phyloP scores from a whole-genome alignment of 2,888 invertebrate genomes.

The Ferrisia virgata region DNA sequence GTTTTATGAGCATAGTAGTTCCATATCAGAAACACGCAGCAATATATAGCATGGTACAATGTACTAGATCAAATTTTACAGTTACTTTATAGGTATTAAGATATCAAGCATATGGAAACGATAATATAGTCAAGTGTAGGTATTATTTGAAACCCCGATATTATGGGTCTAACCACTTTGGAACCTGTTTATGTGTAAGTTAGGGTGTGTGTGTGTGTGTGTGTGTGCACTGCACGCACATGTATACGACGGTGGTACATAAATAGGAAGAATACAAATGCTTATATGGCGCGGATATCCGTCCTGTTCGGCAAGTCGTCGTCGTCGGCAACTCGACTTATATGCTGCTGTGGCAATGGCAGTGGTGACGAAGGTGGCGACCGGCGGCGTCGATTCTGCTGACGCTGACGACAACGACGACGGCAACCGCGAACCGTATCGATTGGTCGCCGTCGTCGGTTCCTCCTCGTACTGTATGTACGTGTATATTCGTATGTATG shows the following conservation, averaged over 20 bases:
- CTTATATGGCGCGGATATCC: not conserved
- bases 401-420: not conserved
- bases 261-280: too few species aligned
- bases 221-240: too few species aligned
- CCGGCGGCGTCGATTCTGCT: not conserved
- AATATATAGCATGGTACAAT: not conserved
- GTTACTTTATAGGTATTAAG: not conserved
- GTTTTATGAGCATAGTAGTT: not conserved
- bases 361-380: slow-evolving; percentile 2
- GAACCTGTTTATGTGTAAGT: not conserved
- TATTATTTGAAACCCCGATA: not conserved
- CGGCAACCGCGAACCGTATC: slow-evolving; percentile 4
- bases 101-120: not conserved
- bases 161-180: not conserved
- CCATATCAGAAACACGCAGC: not conserved
- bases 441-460: not conserved
- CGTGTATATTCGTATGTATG: too few species aligned
- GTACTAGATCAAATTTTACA: not conserved
- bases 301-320: not conserved
- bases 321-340: too few species aligned
- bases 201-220: too few species aligned
- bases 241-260: too few species aligned
- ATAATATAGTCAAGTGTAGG: not conserved
- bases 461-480: too few species aligned
- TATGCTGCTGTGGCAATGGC: not conserved